Evolutionary conservation across 1,140 invertebrate species (phyloP), one percentile per base, ranked within the genome.

Genomic region (Pogonomyrmex barbatus): DNA sequence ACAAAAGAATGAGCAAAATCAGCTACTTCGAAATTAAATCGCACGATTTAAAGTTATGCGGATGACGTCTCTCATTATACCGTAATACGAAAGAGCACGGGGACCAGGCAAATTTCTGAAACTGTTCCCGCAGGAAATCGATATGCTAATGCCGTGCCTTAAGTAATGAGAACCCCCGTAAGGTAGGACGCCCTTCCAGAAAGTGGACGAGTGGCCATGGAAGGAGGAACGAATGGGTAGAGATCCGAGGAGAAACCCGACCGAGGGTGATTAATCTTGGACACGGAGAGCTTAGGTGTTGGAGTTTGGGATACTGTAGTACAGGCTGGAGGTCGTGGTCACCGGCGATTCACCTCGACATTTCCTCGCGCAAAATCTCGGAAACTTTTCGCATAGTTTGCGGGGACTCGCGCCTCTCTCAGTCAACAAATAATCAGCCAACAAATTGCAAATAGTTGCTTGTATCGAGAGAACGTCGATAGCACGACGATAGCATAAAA

Each of bases 111-210:
- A 88, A 71, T 92, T 89, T 88, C 81, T 58, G 85, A 88, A 92
- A 92, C 86, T 92, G 91, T 92, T 88, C 91, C 87, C 88, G 39
- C 75, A 91, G 92, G 91, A 93, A 93, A 93, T 93, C 92, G 92
- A 93, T 92, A 93, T 93, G 91, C 91, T 93, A 93, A 93, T 93
- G 90, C 87, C 73, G 83, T 63, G 89, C 88, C 77, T 88, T 90
- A 90, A 93, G 92, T 93, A 93, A 93, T 92, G 93, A 93, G 92
- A 90, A 79, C 90, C 86, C 83, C 84, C 65, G 88, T 89, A 90
- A 92, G 90, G 88, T 90, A 70, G 88, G 89, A 78, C 75, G 86
- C 86, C 78, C 81, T 87, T 85, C 67, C 54, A 84, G 36, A 58
- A 58, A 87, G 73, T 65, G 75, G 86, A 87, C 77, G 76, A 89